Base-by-base conservation (phyloP, 2,888 invertebrate genomes). In the Tenthredo livida region DNA sequence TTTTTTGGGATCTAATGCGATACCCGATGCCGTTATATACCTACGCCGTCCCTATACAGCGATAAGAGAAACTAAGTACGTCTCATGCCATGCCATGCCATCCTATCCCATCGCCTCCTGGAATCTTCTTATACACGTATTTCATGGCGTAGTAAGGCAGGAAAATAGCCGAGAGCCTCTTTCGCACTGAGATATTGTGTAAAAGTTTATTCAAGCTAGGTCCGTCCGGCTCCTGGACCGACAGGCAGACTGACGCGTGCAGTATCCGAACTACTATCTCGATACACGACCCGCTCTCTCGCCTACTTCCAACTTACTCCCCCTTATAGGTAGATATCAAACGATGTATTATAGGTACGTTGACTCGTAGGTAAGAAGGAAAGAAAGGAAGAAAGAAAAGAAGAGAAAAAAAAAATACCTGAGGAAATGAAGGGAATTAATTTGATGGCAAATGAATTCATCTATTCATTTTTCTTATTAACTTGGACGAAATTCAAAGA, bases 191-290 rank as follows among this genome's bases (percentile, higher is more conserved):
- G 25, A 17, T 17, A 21, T 37, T n/a, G 33, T 70, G 33, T 70
- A 37, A 70, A 70, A 70, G 40, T 70, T 70, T n/a, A 33, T 72
- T 72, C 70, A 33, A n/a, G 70, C 17, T 29, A 40, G 70, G 70
- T 72, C 17, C 70, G 40, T 72, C 33, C 37, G 70, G 40, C 15
- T 72, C 37, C 70, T 72, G 33, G 70, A 72, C 33, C 33, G 70
- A 72, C 33, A 72, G 70, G n/a, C 37, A 33, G 70, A 72, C 70
- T 33, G 40, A 72, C 70, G 70, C 70, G 70, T 72, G 37, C 37
- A 72, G 70, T 37, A 72, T 72, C 70, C 70, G 33, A 72, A 72
- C 37, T 72, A 10, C 70, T 70, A 72, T 72, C 70, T 72, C 40
- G 70, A 72, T 37, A 40, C 70, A 37, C 70, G 70, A 40, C n/a